Conservation (phyloP, 2,888 invertebrate species). For the Lobophora halterata region DNA sequence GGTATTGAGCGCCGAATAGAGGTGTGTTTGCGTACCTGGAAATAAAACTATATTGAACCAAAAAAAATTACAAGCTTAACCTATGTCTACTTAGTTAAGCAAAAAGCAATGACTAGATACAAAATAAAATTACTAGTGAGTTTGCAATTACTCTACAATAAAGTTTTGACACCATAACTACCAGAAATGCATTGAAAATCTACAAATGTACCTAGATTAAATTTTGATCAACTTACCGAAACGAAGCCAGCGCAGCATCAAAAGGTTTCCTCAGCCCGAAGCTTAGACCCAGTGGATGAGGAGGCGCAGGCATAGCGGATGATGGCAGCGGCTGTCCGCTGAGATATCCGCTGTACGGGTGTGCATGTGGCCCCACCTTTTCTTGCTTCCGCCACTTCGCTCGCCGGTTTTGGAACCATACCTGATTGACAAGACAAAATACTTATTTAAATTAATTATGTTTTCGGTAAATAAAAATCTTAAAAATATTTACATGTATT, state of each 20-base stretch:
- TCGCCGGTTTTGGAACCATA: conserved; percentile 96
- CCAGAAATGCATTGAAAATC: no score
- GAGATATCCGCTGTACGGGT: conserved; percentile 93
- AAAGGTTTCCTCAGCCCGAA: conserved; percentile 88
- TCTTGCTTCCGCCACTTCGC: conserved; percentile 97
- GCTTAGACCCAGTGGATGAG: conserved; percentile 88
- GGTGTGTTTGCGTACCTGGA: conserved; percentile 70
- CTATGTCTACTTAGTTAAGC: no score
- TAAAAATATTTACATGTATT: no score
- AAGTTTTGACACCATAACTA: no score
- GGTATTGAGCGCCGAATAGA: conserved; percentile 66
- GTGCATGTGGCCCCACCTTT: conserved; percentile 94
- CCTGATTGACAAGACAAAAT: conserved; percentile 75
- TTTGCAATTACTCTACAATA: no score
- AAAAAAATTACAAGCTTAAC: no score
- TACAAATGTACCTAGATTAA: no score
- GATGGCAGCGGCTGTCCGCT: conserved; percentile 83
- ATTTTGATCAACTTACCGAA: conserved; percentile 78
- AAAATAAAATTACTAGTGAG: no score
- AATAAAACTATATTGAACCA: conserved; percentile 18
- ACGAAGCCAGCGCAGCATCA: conserved; percentile 85
- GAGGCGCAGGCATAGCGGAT: conserved; percentile 85
- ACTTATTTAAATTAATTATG: no score
- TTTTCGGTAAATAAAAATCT: no score
- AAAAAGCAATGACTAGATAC: no score